Conservation (phyloP, 1,140 invertebrate species). For the Drosophila orosa region DNA sequence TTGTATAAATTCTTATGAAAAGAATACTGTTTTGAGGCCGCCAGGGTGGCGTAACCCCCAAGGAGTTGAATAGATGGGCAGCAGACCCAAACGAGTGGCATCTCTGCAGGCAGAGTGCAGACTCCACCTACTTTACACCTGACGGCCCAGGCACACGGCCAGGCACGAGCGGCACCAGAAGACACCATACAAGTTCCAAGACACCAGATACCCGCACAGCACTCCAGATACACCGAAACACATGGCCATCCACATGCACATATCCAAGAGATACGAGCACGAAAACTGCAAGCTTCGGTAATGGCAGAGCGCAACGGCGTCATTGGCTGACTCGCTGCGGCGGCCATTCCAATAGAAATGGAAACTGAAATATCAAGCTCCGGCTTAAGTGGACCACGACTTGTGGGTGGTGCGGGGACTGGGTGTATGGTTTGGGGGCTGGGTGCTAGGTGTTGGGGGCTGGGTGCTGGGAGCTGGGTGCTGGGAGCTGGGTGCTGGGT, state of each 20-base stretch:
- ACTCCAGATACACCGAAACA: conserved; percentile 16
- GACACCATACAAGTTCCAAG: conserved; percentile 26
- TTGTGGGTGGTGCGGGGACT: conserved; percentile 22
- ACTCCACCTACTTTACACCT: conserved; percentile 52
- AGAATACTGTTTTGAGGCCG: background rate
- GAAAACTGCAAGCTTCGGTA: conserved; percentile 27
- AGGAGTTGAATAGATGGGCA: conserved; percentile 8
- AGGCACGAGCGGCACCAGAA: conserved; percentile 22
- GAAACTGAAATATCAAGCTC: conserved; percentile 41
- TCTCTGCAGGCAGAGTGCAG: conserved; percentile 7
- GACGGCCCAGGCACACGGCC: conserved; percentile 16
- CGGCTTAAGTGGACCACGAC: conserved; percentile 14
- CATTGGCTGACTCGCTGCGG: conserved; percentile 35
- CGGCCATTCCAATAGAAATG: conserved; percentile 43
- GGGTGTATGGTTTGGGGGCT: background rate
- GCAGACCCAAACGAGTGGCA: conserved; percentile 15
- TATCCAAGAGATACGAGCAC: conserved; percentile 25
- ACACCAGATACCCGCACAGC: conserved; percentile 15
- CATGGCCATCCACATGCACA: conserved; percentile 18
- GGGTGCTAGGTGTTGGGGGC: background rate
- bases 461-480: conserved; percentile 2
- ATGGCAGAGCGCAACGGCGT: conserved; percentile 20
- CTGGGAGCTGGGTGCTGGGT: background rate
- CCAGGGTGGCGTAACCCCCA: background rate
- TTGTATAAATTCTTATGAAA: background rate